A percentile compares a stretch with the other conserved stretches of the same genome.
Evolutionary conservation across 2,797 vertebrate genomes (phyloP).

Genomic region (Antennarius maculatus): DNA sequence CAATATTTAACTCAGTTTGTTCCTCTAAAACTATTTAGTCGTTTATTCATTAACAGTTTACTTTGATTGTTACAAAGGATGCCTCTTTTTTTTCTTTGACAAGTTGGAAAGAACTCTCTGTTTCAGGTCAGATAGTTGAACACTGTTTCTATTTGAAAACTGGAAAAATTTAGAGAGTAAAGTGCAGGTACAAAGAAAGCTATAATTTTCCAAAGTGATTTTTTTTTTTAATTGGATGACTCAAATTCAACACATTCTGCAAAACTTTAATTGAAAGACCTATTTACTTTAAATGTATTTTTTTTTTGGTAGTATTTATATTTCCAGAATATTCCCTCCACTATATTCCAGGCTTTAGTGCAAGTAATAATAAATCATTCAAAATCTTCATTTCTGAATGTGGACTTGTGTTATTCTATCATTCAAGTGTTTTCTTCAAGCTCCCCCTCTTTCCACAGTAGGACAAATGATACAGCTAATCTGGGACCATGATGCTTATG

Average conservation of each 20-base stretch:
- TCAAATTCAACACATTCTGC: slow-evolving; percentile 17
- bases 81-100: background rate
- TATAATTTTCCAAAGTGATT: background rate
- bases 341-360: slow-evolving; percentile 15
- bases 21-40: background rate
- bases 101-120: background rate
- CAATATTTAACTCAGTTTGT: background rate
- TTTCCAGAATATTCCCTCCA: slow-evolving; percentile 25
- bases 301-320: slow-evolving; percentile 9
- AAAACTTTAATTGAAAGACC: slow-evolving; percentile 9
- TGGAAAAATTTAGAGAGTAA: background rate
- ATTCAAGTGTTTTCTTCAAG: slow-evolving; percentile 49
- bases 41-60: background rate
- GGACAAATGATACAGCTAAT: slow-evolving; percentile 68
- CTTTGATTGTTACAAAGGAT: background rate
- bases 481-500: slow-evolving; percentile 60
- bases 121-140: background rate
- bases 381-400: slow-evolving; percentile 33
- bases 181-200: background rate
- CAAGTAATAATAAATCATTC: slow-evolving; percentile 40
- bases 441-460: slow-evolving; percentile 53
- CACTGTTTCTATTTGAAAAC: background rate
- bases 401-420: slow-evolving; percentile 46
- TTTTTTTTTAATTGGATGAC: background rate
- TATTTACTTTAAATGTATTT: slow-evolving; percentile 8